Base-by-base conservation (phyloP, 2,888 invertebrate genomes). In the Coecobrya sp. region DNA sequence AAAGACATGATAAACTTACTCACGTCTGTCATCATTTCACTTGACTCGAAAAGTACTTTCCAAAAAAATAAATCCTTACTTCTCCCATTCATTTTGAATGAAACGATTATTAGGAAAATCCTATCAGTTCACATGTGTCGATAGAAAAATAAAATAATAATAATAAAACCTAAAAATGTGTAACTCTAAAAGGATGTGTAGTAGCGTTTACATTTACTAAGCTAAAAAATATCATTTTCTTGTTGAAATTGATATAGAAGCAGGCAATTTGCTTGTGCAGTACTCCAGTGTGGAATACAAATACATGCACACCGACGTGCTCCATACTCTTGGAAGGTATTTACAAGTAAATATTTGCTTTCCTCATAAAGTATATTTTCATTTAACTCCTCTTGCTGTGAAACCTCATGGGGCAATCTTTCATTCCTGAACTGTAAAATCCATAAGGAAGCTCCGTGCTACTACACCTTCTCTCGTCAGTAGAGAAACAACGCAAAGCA, bases 1-100 rank as follows among this genome's bases (percentile, higher is more conserved):
- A 91, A 93, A 94, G 92, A 92, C 93, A 92, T 92, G 93, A 94
- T 94, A 93, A 94, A 94, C 93, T 87, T 79, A 68, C 87, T 87
- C 65, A 73, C 89, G 92, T 94, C 70, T 89, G 70, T 89, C 88
- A 92, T 89, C 92, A 79, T 88, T 84, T 92, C 86, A 86, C 62
- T 91, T 86, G 86, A 86, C 81, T 55, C 81, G 70, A 27, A 86
- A 55, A 70, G 73, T 86, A 52, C 30, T 82, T 90, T 30, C 55
- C 13, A 81, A 68, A 90, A 70, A 62, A 85, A 90, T 55, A 52
- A 73, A 65, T 49, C 42, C 25, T 36, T 1, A 25, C 36, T 49
- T 49, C 45, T n/a, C 45, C 59, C 73, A 89, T 85, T 89, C 70
- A 89, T 84, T 82, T 30, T 49, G 84, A 52, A 81, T 62, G 84